These are phyloP conservation scores for Pteropus alecto DNA, from an alignment of 2,113 vertebrate genomes.

Conservation along the genomic window DNA sequence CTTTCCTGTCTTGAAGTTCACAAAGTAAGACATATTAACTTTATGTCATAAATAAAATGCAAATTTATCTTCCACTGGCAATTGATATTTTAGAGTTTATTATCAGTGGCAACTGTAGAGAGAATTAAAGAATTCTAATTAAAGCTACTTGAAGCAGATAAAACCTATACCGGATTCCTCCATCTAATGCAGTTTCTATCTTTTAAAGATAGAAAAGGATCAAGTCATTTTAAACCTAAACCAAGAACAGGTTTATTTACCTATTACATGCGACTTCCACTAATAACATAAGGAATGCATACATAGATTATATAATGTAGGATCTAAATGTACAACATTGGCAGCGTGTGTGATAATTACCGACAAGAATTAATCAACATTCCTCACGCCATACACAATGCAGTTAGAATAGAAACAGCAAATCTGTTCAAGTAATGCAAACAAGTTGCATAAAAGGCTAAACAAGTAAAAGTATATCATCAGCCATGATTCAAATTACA, in stretches of 20 bases:
- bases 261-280: slow-evolving; percentile 71
- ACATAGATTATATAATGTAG: slow-evolving; percentile 65
- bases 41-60: slow-evolving; percentile 14
- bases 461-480: slow-evolving; percentile 75
- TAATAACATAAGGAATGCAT: slow-evolving; percentile 76
- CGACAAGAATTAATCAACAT: slow-evolving; percentile 79
- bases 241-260: slow-evolving; percentile 79
- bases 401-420: slow-evolving; percentile 71
- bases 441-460: slow-evolving; percentile 72
- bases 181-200: not conserved
- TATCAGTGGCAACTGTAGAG: slow-evolving; percentile 34
- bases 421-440: slow-evolving; percentile 76
- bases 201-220: slow-evolving; percentile 57
- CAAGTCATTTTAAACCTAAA: slow-evolving; percentile 61
- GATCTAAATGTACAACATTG: slow-evolving; percentile 66
- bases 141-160: slow-evolving; percentile 53
- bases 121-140: slow-evolving; percentile 56
- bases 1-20: slow-evolving; percentile 40
- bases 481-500: slow-evolving; percentile 72
- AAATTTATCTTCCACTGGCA: slow-evolving; percentile 52
- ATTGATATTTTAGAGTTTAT: slow-evolving; percentile 48
- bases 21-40: slow-evolving; percentile 20
- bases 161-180: not conserved
- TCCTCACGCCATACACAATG: slow-evolving; percentile 72
- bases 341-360: slow-evolving; percentile 68